phyloP scores from a whole-genome alignment of 1,140 invertebrate genomes.

The Papilio helenus region DNA sequence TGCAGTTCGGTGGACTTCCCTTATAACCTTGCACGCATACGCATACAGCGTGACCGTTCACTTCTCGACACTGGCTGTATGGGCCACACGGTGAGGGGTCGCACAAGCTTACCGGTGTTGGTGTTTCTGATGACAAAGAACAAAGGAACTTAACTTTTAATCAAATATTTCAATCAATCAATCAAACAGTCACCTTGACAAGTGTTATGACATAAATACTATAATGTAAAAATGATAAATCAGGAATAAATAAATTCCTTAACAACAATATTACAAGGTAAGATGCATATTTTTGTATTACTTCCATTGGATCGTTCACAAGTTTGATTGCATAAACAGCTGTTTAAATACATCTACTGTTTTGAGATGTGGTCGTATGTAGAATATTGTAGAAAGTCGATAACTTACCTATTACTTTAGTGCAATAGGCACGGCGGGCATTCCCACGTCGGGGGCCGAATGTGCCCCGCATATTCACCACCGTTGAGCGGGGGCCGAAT shows the following conservation, averaged over 20 bases:
- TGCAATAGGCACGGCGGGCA: neutral
- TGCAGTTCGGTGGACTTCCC: slow-evolving; percentile 89
- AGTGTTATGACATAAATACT: neutral
- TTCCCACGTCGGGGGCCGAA: slow-evolving; percentile 13
- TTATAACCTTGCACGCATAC: slow-evolving; percentile 87
- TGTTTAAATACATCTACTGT: neutral
- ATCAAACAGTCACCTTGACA: neutral
- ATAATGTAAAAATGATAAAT: neutral
- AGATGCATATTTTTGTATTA: neutral
- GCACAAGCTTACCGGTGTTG: slow-evolving; percentile 77
- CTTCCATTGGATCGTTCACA: neutral
- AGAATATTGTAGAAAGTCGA: too few species aligned
- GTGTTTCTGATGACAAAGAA: slow-evolving; percentile 59
- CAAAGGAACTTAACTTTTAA: slow-evolving; percentile 66
- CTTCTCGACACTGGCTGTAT: slow-evolving; percentile 88
- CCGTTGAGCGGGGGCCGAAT: neutral
- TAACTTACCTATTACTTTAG: too few species aligned
- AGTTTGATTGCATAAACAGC: neutral
- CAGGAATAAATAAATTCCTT: neutral
- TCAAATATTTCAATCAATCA: slow-evolving; percentile 46
- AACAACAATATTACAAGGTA: neutral
- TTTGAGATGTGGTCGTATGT: neutral
- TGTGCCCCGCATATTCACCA: neutral
- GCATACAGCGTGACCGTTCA: slow-evolving; percentile 86
- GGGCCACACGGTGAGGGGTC: slow-evolving; percentile 86